phyloP scores from a whole-genome alignment of 2,797 vertebrate species.

The Gymnopithys bicolor region DNA sequence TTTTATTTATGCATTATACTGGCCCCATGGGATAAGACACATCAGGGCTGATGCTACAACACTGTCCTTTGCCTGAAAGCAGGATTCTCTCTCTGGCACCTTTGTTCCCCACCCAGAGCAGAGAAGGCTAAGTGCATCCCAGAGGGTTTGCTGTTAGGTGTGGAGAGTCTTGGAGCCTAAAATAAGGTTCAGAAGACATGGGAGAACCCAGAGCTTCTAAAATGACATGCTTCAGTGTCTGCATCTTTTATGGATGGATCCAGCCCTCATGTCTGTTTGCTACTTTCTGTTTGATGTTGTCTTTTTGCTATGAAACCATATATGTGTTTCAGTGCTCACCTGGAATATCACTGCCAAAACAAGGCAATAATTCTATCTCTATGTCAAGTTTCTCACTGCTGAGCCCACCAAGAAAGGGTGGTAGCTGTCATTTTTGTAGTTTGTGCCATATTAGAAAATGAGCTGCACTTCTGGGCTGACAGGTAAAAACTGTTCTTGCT shows the following conservation, averaged over 20 bases:
- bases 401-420: not conserved
- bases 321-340: not conserved
- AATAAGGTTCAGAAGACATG: not conserved
- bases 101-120: rapidly evolving
- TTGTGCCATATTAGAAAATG: not conserved
- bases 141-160: not conserved
- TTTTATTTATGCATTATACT: not conserved
- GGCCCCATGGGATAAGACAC: not conserved
- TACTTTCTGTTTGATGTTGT: not conserved
- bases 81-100: not conserved
- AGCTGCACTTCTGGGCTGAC: not conserved
- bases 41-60: not conserved
- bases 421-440: not conserved
- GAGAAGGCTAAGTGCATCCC: not conserved
- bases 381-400: not conserved
- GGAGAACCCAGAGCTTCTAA: not conserved
- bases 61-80: not conserved
- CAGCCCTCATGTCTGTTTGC: not conserved
- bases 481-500: not conserved
- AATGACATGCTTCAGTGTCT: not conserved
- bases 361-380: not conserved
- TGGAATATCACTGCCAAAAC: not conserved
- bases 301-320: not conserved
- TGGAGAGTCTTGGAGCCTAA: not conserved
- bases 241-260: not conserved